phyloP scores from a whole-genome alignment of 1,140 invertebrate genomes.

The Melitaea cinxia region DNA sequence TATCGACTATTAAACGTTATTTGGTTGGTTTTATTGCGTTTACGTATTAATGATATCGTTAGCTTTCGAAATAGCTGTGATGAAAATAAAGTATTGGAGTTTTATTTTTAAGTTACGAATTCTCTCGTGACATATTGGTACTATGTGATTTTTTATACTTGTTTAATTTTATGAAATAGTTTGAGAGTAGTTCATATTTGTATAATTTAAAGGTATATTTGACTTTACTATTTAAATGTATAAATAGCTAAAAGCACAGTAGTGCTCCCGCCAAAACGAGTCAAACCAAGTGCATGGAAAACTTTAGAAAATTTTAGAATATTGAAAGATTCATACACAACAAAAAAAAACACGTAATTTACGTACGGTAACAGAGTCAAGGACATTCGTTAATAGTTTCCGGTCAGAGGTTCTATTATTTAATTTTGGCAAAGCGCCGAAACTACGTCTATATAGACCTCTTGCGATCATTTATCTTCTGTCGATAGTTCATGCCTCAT shows the following conservation, averaged over 20 bases:
- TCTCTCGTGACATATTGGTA: neutral
- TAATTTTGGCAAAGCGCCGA: constrained; percentile 28
- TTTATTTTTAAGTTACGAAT: constrained; percentile 7
- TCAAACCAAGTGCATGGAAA: no score
- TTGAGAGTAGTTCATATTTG: no score
- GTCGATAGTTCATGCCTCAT: constrained; percentile 39
- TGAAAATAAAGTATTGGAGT: constrained; percentile 8
- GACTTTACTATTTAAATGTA: no score
- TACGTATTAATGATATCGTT: constrained; percentile 35
- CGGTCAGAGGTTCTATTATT: constrained; percentile 33
- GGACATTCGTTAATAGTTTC: constrained; percentile 29
- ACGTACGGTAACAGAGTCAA: constrained; percentile 12
- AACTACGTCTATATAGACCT: constrained; percentile 24
- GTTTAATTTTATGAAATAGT: no score
- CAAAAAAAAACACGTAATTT: no score
- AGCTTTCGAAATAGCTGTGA: constrained; percentile 36
- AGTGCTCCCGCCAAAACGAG: no score
- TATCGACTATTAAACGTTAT: constrained; percentile 46
- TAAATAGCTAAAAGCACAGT: no score
- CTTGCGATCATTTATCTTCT: constrained; percentile 36
- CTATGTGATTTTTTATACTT: no score
- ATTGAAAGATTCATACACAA: no score
- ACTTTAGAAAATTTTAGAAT: no score
- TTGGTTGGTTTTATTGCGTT: constrained; percentile 32
- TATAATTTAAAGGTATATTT: no score